These are phyloP conservation scores for Automeris io DNA, from an alignment of 2,888 invertebrate genomes.

Conservation along the genomic window DNA sequence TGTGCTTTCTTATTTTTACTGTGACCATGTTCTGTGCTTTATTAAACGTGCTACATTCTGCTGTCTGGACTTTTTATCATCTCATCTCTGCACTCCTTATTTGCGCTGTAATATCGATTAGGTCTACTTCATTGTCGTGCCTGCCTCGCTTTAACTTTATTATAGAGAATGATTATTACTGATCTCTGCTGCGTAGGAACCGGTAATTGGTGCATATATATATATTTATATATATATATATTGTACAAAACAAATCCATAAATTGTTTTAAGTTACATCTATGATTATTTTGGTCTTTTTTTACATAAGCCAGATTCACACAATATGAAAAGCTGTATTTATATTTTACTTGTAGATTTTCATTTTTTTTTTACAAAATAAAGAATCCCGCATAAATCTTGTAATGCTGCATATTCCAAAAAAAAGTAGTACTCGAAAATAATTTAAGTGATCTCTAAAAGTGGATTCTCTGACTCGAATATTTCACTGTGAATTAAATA, in stretches of 20 bases:
- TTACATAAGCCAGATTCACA: background rate
- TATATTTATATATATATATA: background rate
- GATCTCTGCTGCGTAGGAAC: too few species aligned
- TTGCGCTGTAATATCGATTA: too few species aligned
- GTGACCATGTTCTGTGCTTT: too few species aligned
- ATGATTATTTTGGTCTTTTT: background rate
- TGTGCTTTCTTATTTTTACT: too few species aligned
- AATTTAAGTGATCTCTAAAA: slow-evolving; percentile 10
- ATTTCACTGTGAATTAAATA: background rate
- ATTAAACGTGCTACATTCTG: too few species aligned
- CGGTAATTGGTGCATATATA: too few species aligned
- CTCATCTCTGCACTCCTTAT: too few species aligned
- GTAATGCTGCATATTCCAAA: background rate
- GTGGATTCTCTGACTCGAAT: slow-evolving; percentile 9
- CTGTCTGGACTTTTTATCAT: too few species aligned
- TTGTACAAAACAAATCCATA: background rate
- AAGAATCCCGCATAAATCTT: background rate
- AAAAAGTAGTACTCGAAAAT: slow-evolving; percentile 8
- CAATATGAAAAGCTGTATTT: background rate
- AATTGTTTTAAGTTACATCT: background rate
- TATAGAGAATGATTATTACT: too few species aligned
- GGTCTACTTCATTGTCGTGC: too few species aligned
- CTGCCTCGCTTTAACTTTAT: too few species aligned
- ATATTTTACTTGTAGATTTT: slow-evolving; percentile 1
- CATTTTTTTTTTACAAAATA: background rate